A percentile compares a stretch with the other conserved stretches of the same genome.
Evolutionary conservation across 1,140 invertebrate species (phyloP).

Genomic region (silkworm (Bombyx mori)): DNA sequence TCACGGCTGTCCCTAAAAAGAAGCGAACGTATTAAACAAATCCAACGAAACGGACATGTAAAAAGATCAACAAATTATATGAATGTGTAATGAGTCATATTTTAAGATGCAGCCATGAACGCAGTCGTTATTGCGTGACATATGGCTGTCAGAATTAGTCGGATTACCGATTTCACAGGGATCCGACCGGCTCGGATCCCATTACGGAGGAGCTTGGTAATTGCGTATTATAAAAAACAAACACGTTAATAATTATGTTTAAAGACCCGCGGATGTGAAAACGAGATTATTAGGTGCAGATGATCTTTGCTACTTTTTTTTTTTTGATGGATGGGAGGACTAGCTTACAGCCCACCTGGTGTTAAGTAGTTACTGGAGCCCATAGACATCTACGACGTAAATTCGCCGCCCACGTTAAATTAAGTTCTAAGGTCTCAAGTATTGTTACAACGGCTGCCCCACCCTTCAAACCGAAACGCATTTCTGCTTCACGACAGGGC

Average conservation of each 20-base stretch:
- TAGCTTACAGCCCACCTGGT: too few species aligned
- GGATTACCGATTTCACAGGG: constrained; percentile 69
- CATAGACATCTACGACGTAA: too few species aligned
- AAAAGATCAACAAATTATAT: too few species aligned
- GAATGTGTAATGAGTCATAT: constrained; percentile 2
- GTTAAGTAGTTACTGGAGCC: too few species aligned
- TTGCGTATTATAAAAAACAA: constrained; percentile 53
- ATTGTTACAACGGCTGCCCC: too few species aligned
- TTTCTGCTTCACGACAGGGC: too few species aligned
- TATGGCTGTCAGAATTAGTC: constrained; percentile 69
- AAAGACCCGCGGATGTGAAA: constrained; percentile 3
- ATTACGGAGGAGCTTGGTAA: constrained; percentile 59
- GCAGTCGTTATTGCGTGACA: constrained; percentile 58
- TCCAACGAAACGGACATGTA: too few species aligned
- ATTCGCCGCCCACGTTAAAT: too few species aligned
- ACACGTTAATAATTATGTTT: constrained; percentile 47
- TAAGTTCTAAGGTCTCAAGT: too few species aligned
- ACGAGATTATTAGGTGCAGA: neutral
- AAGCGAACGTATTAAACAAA: neutral
- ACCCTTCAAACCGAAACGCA: too few species aligned
- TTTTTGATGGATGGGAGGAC: too few species aligned
- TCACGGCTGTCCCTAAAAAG: constrained; percentile 4
- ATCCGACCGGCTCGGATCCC: constrained; percentile 52
- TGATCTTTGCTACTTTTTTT: too few species aligned
- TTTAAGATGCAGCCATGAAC: neutral